Evolutionary conservation across 2,888 invertebrate genomes (phyloP), one percentile per base, ranked within the genome.

Genomic region (Heterodera filipjevi): DNA sequence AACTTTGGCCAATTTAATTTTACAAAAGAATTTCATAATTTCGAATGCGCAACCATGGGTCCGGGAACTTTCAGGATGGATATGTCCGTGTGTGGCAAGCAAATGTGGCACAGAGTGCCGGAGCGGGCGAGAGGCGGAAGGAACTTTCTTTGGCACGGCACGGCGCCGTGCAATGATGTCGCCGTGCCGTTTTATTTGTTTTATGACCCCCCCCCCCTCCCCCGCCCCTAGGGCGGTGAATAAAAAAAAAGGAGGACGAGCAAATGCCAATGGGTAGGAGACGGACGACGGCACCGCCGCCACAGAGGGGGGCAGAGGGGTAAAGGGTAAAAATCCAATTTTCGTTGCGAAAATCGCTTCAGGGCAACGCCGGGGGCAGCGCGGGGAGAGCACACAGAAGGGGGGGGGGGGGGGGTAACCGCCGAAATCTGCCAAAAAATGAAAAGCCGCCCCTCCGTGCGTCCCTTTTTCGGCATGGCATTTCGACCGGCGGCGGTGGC

Each of bases 221-320:
- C 16, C 14, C 46, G 46, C 16, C 46, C 19, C 46, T 19, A 2
- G 19, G 46, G 2, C 14, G 46, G 46, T 14, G 46, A 39, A 39
- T 10, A 39, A 39, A 39, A 39, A 39, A 6, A 6, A 10, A 10
- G 39, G 39, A 39, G 3, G 46, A 49, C n/a, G n/a, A 59, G 59
- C n/a, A n/a, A 59, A 53, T 53, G 59, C 46, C 46, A 12, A 49
- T 16, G 46, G n/a, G n/a, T n/a, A n/a, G n/a, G n/a, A n/a, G n/a
- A n/a, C n/a, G n/a, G n/a, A n/a, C n/a, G n/a, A n/a, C n/a, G n/a
- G n/a, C n/a, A n/a, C 22, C 27, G n/a, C 97, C 97, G 92, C 22
- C 88, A 3, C 3, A 39, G 10, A 39, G 3, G 39, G 39, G 39
- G 16, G 39, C 22, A 10, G n/a, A 49, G 6, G 30, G 22, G 68